Evolutionary conservation across 2,888 invertebrate species (phyloP).

Genomic region (Sminthurides aquaticus): DNA sequence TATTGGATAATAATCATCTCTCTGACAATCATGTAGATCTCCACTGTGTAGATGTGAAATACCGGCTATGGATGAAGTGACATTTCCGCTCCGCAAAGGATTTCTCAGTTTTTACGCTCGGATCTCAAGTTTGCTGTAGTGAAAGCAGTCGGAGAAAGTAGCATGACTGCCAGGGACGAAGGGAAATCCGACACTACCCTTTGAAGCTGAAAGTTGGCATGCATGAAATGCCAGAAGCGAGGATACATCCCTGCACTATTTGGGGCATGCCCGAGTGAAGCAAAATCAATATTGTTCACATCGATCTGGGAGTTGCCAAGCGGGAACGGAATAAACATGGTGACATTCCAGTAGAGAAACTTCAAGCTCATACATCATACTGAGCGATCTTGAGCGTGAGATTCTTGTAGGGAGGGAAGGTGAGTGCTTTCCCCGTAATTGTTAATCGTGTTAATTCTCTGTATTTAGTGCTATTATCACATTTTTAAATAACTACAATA

Average conservation of each 20-base stretch:
- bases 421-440: neutral
- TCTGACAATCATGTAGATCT: no score
- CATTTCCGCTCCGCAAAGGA: no score
- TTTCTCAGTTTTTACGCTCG: no score
- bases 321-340: conserved; percentile 8
- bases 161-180: no score
- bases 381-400: neutral
- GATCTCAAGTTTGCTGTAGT: neutral
- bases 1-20: no score
- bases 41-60: no score
- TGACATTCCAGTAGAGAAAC: neutral
- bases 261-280: conserved; percentile 7
- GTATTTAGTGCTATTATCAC: neutral
- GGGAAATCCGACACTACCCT: no score
- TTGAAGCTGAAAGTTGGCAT: no score
- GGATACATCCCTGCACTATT: neutral
- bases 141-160: neutral
- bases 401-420: neutral
- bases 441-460: no score
- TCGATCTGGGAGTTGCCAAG: conserved; percentile 23
- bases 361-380: neutral
- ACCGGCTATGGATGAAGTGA: no score
- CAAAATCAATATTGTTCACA: conserved; percentile 1
- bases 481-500: neutral
- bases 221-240: neutral